Percentiles rank a stretch among this genome's conserved stretches.
Evolutionary conservation across 1,140 invertebrate genomes (phyloP).

Genomic region (Drosophila suzukii): DNA sequence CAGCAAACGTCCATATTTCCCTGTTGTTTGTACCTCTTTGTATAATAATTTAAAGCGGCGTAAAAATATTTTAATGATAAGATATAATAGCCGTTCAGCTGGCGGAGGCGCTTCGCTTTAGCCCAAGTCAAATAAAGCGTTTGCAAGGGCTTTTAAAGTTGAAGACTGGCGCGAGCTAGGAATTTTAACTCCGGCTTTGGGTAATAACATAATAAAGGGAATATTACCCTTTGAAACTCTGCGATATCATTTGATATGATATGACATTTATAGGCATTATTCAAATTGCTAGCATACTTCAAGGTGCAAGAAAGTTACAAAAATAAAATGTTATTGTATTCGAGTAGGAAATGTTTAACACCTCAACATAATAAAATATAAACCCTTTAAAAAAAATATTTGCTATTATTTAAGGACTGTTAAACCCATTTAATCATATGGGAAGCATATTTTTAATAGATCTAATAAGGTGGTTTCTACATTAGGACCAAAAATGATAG

Average conservation of each 20-base stretch:
- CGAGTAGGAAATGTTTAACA: too few species aligned
- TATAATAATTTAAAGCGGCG: slow-evolving; percentile 78
- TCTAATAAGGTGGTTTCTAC: too few species aligned
- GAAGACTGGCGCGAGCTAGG: slow-evolving; percentile 8
- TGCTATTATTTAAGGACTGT: too few species aligned
- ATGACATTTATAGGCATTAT: neutral
- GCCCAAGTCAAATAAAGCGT: slow-evolving; percentile 42
- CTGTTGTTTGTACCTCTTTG: slow-evolving; percentile 55
- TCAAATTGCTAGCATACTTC: neutral
- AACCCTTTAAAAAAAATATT: too few species aligned
- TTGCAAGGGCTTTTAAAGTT: slow-evolving; percentile 4
- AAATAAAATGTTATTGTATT: neutral
- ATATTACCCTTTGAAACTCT: neutral
- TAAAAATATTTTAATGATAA: slow-evolving; percentile 81
- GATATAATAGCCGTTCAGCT: slow-evolving; percentile 48
- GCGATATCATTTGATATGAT: neutral
- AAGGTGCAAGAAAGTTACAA: neutral
- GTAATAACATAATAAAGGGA: neutral
- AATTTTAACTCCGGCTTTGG: slow-evolving; percentile 8
- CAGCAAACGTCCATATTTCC: slow-evolving; percentile 56
- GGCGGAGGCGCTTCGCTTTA: slow-evolving; percentile 17
- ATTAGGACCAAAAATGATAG: too few species aligned
- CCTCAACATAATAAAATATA: too few species aligned
- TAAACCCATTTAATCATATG: too few species aligned
- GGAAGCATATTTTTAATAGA: too few species aligned